A percentile compares a stretch with the other conserved stretches of the same genome.
Evolutionary conservation across 1,140 invertebrate genomes (phyloP).

Genomic region (Gonatopus flavifemur): DNA sequence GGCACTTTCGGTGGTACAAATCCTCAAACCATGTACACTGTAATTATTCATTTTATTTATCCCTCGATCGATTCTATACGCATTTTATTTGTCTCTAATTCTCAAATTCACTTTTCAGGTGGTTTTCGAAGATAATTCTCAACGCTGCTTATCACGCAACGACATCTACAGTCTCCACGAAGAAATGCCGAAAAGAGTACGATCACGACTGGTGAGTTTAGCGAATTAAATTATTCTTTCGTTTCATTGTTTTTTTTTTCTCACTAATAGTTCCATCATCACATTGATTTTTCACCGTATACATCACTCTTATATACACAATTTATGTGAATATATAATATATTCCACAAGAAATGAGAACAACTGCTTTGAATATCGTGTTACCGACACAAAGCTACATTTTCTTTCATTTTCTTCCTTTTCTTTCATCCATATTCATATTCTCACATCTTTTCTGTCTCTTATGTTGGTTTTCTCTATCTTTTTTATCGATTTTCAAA

Average conservation of each 20-base stretch:
- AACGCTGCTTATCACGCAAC: slow-evolving; percentile 49
- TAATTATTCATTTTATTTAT: slow-evolving; percentile 43
- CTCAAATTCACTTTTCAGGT: slow-evolving; percentile 47
- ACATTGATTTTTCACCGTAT: not conserved
- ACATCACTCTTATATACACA: not conserved
- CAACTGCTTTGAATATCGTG: too few relatives aligned
- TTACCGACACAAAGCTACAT: too few relatives aligned
- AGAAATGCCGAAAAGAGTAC: slow-evolving; percentile 59
- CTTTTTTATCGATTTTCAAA: slow-evolving; percentile 35
- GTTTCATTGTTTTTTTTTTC: not conserved
- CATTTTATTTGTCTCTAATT: not conserved
- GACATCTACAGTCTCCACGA: slow-evolving; percentile 58
- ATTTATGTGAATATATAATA: too few relatives aligned
- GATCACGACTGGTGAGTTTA: slow-evolving; percentile 58
- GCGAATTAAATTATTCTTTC: slow-evolving; percentile 29
- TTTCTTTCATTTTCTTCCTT: not conserved
- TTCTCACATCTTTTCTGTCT: slow-evolving; percentile 23
- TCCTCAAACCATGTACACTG: slow-evolving; percentile 59
- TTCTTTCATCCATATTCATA: slow-evolving; percentile 6
- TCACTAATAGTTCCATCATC: too few relatives aligned
- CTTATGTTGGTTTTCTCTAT: slow-evolving; percentile 17
- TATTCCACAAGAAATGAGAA: too few relatives aligned
- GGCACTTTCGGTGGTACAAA: slow-evolving; percentile 63
- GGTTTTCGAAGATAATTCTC: slow-evolving; percentile 57
- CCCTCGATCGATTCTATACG: not conserved